Conservation (phyloP, 2,888 invertebrate species). For the Lepidocyrtinus sp. region DNA sequence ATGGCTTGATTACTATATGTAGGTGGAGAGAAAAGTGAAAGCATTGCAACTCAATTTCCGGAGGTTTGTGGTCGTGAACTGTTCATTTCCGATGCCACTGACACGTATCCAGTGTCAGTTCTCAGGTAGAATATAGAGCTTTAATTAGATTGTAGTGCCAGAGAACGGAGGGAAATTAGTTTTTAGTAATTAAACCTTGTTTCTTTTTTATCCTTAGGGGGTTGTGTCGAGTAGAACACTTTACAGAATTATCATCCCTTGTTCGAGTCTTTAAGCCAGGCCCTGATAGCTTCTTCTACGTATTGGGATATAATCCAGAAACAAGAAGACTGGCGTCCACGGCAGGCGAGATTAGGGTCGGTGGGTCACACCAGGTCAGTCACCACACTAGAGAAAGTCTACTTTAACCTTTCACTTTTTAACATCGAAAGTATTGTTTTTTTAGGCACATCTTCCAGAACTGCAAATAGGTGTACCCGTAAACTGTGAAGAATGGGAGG, state of each 20-base stretch:
- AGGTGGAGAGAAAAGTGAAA: slow-evolving; percentile 61
- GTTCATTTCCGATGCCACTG: slow-evolving; percentile 75
- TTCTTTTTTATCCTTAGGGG: slow-evolving; percentile 72
- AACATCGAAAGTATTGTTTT: slow-evolving; percentile 44
- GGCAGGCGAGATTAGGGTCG: slow-evolving; percentile 77
- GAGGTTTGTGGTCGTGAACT: slow-evolving; percentile 73
- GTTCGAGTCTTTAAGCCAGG: slow-evolving; percentile 73
- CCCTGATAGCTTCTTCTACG: slow-evolving; percentile 75
- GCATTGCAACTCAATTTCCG: slow-evolving; percentile 66
- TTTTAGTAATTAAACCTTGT: background rate
- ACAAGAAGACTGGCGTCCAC: slow-evolving; percentile 72
- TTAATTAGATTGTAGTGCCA: slow-evolving; percentile 15
- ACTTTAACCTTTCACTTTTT: no score
- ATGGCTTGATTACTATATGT: background rate
- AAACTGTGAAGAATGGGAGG: slow-evolving; percentile 80
- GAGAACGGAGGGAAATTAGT: background rate
- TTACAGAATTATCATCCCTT: slow-evolving; percentile 74
- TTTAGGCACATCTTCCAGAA: slow-evolving; percentile 79
- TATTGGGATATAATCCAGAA: slow-evolving; percentile 75
- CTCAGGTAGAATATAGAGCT: slow-evolving; percentile 72
- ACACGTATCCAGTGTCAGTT: slow-evolving; percentile 74
- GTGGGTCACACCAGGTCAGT: slow-evolving; percentile 77
- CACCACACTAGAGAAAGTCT: no score
- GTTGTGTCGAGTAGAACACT: slow-evolving; percentile 75
- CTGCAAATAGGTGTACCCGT: slow-evolving; percentile 73